Evolutionary conservation across 2,113 vertebrate genomes (phyloP), one percentile per base, ranked within the genome.

Genomic region (Scytalopus superciliaris): DNA sequence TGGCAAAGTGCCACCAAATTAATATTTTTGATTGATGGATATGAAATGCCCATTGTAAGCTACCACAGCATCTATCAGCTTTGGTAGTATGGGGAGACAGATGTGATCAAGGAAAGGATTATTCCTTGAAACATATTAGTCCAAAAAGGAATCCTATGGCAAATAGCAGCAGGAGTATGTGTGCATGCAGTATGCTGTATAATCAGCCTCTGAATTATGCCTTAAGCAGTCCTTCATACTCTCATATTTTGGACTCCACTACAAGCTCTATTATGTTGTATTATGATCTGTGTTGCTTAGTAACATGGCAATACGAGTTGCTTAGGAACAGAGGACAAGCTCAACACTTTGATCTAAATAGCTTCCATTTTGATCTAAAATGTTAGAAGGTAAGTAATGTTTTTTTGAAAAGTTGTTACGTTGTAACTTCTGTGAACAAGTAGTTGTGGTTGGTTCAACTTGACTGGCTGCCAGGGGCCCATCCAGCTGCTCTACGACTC

Each of bases 401-500:
- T 75, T 50, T 50, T 49, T 18, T 7, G 13, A 17, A 4, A 73
- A 40, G 5, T n/a, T 75, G 11, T 33, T 76, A 11, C 2, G 1
- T 40, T 84, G 21, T 22, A 73, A 15, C 14, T 42, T 78, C 18
- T 50, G 0, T 6, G 6, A 33, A 19, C 21, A 9, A 12, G 7
- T 59, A 50, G 14, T 30, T 50, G 9, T 44, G 23, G 4, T 19
- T 78, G 14, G 14, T 67, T 79, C 33, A 50, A n/a, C 10, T 74
- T 77, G 9, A 25, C 12, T 84, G 45, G 15, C 22, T 89, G 25
- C 13, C 5, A 17, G 8, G 1, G 25, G 15, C 7, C 21, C 4
- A 39, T 15, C 4, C 23, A 55, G 25, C 13, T 11, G 4, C 3
- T 45, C 10, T 55, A 12, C 53, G 8, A 4, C 0, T 7, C 7